Base-by-base conservation (phyloP, 2,113 vertebrate genomes). In the Pseudopipra pipra region DNA sequence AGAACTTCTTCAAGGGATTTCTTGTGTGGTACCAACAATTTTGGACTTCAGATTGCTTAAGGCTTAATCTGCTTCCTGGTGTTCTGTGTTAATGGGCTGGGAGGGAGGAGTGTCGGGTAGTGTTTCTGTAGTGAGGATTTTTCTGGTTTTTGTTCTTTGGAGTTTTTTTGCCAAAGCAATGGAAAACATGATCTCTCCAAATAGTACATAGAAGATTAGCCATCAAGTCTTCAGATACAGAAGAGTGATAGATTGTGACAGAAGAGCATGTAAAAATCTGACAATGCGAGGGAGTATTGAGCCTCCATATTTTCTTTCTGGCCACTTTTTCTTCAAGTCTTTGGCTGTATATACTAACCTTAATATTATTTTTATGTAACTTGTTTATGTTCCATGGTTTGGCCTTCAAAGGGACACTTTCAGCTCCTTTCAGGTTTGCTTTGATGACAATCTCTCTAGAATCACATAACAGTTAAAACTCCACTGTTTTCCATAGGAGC, bases 271-370 rank as follows among this genome's bases (percentile, higher is more conserved):
- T 73, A 14, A 82, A 85, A 85, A n/a, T 66, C 7, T 22, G 25
- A n/a, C 28, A 52, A 3, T 80, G 59, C 2, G 0, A 76, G 59
- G 2, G 0, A 76, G 9, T 52, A 12, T 6, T 7, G n/a, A 86
- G 37, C 31, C 13, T 12, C 12, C 1, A 0, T 22, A 22, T 54
- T 41, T 80, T 73, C 9, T 55, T 61, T 74, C n/a, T 66, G 49
- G 17, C 27, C 12, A 44, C 11, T 83, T 70, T 73, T 70, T 65
- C n/a, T 74, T 79, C 18, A 62, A 71, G 25, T 72, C 31, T 33
- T 63, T 37, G 62, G 10, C 23, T 84, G 9, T 43, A 14, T 66
- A 28, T 78, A 24, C 25, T 72, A 78, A 62, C 20, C 6, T 70
- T 59, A 61, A 17, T 52, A 12, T 21, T 87, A 43, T 24, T 68